phyloP scores from a whole-genome alignment of 2,797 vertebrate genomes.

The Adrianichthys oophorus region DNA sequence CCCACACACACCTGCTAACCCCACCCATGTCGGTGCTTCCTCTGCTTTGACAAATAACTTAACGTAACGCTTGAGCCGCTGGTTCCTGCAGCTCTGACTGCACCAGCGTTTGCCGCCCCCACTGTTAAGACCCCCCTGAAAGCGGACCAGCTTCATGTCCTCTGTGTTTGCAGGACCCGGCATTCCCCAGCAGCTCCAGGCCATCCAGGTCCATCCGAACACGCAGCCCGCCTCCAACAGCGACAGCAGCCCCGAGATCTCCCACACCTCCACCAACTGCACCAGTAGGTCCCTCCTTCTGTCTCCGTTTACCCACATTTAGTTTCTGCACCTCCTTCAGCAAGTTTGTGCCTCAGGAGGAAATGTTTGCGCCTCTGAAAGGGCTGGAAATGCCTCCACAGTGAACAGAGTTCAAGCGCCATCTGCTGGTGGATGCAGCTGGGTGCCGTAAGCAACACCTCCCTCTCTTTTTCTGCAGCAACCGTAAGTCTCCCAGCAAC shows the following conservation, averaged over 20 bases:
- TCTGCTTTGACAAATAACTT: constrained; percentile 10
- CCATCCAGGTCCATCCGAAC: constrained; percentile 93
- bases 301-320: background rate
- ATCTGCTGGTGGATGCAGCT: constrained; percentile 48
- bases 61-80: constrained; percentile 6
- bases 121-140: background rate
- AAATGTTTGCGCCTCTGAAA: too few relatives aligned
- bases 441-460: background rate
- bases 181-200: constrained; percentile 92
- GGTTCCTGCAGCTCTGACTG: background rate
- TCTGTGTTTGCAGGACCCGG: constrained; percentile 82
- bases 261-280: constrained; percentile 90
- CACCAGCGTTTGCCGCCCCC: constrained; percentile 9
- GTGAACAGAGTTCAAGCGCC: constrained; percentile 15
- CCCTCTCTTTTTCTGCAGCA: constrained; percentile 48
- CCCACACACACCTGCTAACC: constrained; percentile 26
- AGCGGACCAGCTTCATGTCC: constrained; percentile 13
- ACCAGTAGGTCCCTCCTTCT: constrained; percentile 78
- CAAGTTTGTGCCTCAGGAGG: too few relatives aligned
- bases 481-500: constrained; percentile 93
- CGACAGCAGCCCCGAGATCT: constrained; percentile 91
- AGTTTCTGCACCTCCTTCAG: background rate
- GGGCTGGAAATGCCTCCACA: too few relatives aligned
- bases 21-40: constrained; percentile 10
- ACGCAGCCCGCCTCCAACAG: constrained; percentile 84